A percentile compares a stretch with the other conserved stretches of the same genome.
phyloP scores from a whole-genome alignment of 2,113 vertebrate species.

The Cyprinodon brontotheroides region DNA sequence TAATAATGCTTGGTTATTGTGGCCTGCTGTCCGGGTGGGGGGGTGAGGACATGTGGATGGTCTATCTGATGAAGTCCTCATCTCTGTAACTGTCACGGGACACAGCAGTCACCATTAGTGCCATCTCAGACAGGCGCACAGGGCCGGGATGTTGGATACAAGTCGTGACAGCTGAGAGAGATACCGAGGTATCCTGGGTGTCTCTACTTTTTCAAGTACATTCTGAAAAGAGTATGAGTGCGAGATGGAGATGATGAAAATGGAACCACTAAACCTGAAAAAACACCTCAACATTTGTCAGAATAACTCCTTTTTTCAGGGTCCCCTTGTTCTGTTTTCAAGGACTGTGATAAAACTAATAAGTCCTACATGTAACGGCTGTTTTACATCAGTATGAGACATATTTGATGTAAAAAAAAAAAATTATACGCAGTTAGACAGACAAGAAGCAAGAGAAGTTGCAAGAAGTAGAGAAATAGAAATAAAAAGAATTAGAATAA shows the following conservation, averaged over 20 bases:
- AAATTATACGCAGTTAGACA: too few species aligned
- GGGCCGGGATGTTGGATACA: neutral
- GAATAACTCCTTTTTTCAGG: neutral
- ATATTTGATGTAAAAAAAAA: too few species aligned
- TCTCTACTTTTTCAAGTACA: neutral
- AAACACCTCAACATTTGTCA: neutral
- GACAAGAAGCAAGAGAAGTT: too few species aligned
- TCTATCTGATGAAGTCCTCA: constrained; percentile 24
- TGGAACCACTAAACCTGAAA: neutral
- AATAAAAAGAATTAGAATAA: too few species aligned
- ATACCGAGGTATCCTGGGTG: neutral
- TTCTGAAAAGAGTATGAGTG: neutral
- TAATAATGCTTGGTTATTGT: constrained; percentile 58
- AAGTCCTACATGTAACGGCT: neutral
- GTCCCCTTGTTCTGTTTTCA: neutral
- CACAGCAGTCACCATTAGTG: constrained; percentile 11
- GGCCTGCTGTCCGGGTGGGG: constrained; percentile 27
- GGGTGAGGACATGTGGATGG: neutral
- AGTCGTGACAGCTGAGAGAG: neutral
- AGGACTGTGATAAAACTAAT: neutral
- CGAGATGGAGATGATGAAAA: neutral
- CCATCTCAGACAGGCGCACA: neutral
- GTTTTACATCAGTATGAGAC: neutral
- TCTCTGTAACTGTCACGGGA: constrained; percentile 19
- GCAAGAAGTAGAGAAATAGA: too few species aligned